Base-by-base conservation (phyloP, 2,113 vertebrate genomes). In the Athene cunicularia region DNA sequence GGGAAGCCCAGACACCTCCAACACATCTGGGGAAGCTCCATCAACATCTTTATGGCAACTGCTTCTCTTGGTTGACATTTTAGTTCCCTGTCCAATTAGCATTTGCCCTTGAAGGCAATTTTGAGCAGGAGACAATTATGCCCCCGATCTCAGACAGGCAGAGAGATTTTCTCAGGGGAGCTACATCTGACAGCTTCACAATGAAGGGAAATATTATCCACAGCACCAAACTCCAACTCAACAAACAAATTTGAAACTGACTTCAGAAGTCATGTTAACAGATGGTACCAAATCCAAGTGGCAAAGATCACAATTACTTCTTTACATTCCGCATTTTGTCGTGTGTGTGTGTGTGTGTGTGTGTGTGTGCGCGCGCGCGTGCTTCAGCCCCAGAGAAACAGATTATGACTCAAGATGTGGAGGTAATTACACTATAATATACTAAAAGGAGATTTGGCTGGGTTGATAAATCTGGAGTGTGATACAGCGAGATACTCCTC, bases 401-500 rank as follows among this genome's bases (percentile, higher is more conserved):
- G 56, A 81, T 89, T 64, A 94, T 24, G 33, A 95, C 55, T 88
- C 68, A 95, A 84, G 88, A 89, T 88, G 35, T 64, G 22, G 35
- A 92, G 49, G 64, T 95, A 92, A 95, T 92, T 95, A 96, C 93
- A 84, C 49, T 86, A 19, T 50, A 96, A 95, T 56, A 68, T 17
- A 84, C 83, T 84, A 79, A 90, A 95, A 93, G 21, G 24, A 77
- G 55, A 88, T 92, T 59, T 86, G 56, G 50, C 72, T 86, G 23
- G 86, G 35, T 67, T 92, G 72, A 64, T 53, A 71, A 67, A 90
- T 81, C 73, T 72, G 52, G 49, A 79, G 73, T 37, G 45, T 74
- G 64, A 21, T 75, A 92, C 33, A 95, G 73, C 43, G 67, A 80
- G 72, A 86, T 43, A 83, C 6, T 53, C 18, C n/a, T 88, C 75